Evolutionary conservation across 2,888 invertebrate genomes (phyloP).

Genomic region (Nasonia oneida): DNA sequence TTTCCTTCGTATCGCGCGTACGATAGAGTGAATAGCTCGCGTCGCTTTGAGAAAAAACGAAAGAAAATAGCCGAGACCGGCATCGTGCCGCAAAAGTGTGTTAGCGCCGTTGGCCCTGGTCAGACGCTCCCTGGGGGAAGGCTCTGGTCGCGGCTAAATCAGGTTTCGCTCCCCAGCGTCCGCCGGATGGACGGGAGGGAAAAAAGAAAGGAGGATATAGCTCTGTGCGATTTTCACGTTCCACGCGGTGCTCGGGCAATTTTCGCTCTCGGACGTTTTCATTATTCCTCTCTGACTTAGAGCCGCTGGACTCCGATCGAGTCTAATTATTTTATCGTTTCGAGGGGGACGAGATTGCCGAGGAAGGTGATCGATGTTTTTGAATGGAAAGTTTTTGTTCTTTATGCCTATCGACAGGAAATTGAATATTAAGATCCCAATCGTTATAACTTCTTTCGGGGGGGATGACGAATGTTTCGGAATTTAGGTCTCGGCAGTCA

Average conservation of each 20-base stretch:
- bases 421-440: not conserved
- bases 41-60: not conserved
- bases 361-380: too few species aligned
- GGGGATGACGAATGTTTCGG: not conserved
- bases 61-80: not conserved
- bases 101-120: slow-evolving; percentile 67
- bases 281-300: not conserved
- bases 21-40: not conserved
- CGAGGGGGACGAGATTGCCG: too few species aligned
- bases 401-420: not conserved
- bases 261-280: not conserved
- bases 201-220: slow-evolving; percentile 13
- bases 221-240: slow-evolving; percentile 29
- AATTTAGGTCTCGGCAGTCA: not conserved
- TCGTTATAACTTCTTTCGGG: not conserved
- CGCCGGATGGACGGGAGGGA: slow-evolving; percentile 44
- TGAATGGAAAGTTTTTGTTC: too few species aligned
- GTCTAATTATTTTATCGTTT: not conserved
- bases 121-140: slow-evolving; percentile 74
- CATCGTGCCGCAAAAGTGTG: slow-evolving; percentile 33
- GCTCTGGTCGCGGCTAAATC: slow-evolving; percentile 77
- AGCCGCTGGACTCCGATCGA: not conserved
- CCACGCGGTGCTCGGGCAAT: not conserved
- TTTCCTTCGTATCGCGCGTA: not conserved
- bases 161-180: slow-evolving; percentile 76